A percentile compares a stretch with the other conserved stretches of the same genome.
phyloP scores from a whole-genome alignment of 2,113 vertebrate species.

The Sphyrna mokarran region DNA sequence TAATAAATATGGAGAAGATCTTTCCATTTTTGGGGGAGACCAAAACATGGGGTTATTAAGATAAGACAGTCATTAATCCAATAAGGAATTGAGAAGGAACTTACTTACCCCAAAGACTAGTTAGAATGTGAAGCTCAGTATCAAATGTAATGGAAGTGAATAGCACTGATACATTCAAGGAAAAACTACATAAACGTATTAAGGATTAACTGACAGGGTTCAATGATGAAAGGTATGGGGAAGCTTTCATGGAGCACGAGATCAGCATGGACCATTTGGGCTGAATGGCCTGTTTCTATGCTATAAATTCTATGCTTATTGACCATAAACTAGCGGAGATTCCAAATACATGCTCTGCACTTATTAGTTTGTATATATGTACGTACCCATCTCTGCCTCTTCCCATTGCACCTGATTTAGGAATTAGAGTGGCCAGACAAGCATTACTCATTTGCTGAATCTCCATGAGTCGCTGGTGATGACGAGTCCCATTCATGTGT shows the following conservation, averaged over 20 bases:
- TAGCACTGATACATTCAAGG: neutral
- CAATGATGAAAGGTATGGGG: neutral
- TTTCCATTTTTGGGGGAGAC: neutral
- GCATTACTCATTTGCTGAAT: constrained; percentile 86
- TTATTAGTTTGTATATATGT: neutral
- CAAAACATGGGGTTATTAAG: neutral
- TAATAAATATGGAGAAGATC: neutral
- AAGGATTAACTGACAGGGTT: neutral
- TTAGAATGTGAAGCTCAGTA: neutral
- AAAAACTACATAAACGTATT: neutral
- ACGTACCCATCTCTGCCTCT: constrained; percentile 65
- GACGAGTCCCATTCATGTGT: constrained; percentile 79
- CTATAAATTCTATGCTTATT: neutral
- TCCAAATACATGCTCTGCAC: constrained; percentile 23
- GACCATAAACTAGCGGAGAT: neutral
- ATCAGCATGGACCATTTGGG: neutral
- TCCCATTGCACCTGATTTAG: constrained; percentile 68
- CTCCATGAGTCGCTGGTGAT: constrained; percentile 86
- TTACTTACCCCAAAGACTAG: neutral
- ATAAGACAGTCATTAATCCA: neutral
- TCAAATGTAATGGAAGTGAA: neutral
- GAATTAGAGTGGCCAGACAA: constrained; percentile 82
- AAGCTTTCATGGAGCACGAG: neutral
- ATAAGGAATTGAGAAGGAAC: neutral
- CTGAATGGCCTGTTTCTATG: neutral